Base-by-base conservation (phyloP, 64 coral and sea anemone genomes). In the Cladopsammia gracilis region DNA sequence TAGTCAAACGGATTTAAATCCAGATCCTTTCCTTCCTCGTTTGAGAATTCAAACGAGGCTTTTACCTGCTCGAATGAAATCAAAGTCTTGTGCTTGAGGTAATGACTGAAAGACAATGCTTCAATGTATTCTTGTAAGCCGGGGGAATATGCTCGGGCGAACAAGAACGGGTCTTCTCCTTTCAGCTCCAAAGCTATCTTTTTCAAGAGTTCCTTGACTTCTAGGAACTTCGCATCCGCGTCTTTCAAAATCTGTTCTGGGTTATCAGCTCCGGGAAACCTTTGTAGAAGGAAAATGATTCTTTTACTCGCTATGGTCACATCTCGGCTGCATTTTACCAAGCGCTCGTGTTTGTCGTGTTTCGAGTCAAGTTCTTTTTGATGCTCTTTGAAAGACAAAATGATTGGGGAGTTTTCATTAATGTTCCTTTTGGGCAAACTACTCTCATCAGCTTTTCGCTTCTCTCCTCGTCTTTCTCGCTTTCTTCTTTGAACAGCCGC, bases 41-140 rank as follows among this genome's bases (percentile, higher is more conserved):
- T 88, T 82, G 80, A 77, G 86, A 98, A 98, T 81, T 59, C 61
- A 18, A 93, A 71, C 4, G 86, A 65, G 8, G 61, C 56, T 58
- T 73, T 85, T 49, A 98, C 76, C 73, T 98, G 73, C 46, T 98
- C 67, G 46, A 85, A 91, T 25, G 94, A 92, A 78, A 99, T 88
- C 42, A 99, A 70, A 62, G 69, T 88, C 47, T 48, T 75, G 20
- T 92, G 48, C 49, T 73, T 94, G 74, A 89, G 75, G 51, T 80
- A 94, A 74, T 89, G 69, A 18, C 19, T 80, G 54, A 94, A 89
- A 2, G 92, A 94, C 46, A 94, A 43, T 6, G 92, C 84, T 82
- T 94, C 92, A 16, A 89, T 80, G 76, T 89, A 94, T 42, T 94
- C 92, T 73, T 94, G 92, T 0, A 94, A 7, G 5, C 92, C 92